Percentiles rank a stretch among this genome's conserved stretches.
These are phyloP conservation scores for Amblyteles armatorius DNA, from an alignment of 2,888 invertebrate genomes.

Conservation along the genomic window DNA sequence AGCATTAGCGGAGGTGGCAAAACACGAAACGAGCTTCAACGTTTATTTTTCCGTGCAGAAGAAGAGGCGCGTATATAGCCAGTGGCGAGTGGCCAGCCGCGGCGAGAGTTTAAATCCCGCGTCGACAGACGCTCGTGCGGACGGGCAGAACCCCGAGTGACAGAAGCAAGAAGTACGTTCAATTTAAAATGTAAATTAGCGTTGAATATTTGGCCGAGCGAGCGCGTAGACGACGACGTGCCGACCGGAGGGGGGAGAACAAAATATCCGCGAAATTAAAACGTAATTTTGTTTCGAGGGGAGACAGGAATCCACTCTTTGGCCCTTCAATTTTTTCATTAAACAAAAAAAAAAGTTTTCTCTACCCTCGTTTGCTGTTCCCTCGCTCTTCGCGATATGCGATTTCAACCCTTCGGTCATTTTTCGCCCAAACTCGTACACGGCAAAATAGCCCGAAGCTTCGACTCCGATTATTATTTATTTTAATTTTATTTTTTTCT, in stretches of 20 bases:
- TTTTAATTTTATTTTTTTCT: too few relatives aligned
- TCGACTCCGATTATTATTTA: too few relatives aligned
- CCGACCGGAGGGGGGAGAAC: conserved; percentile 55
- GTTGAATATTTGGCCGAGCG: conserved; percentile 76
- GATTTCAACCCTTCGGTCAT: too few relatives aligned
- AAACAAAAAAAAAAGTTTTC: conserved; percentile 21
- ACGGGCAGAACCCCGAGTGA: conserved; percentile 23
- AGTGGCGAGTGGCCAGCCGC: neutral
- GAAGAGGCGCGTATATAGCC: neutral
- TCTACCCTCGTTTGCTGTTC: conserved; percentile 37
- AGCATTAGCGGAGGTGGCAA: conserved; percentile 19
- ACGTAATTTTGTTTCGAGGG: conserved; percentile 82
- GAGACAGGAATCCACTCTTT: conserved; percentile 56
- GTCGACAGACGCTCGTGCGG: neutral
- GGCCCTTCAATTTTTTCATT: conserved; percentile 15
- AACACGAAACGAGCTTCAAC: neutral
- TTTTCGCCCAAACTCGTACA: too few relatives aligned
- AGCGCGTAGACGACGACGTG: conserved; percentile 72
- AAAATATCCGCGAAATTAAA: conserved; percentile 83
- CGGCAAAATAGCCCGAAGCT: too few relatives aligned
- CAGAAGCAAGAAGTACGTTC: conserved; percentile 76
- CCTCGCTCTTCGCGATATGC: neutral
- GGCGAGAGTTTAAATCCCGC: conserved; percentile 28
- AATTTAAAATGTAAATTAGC: conserved; percentile 83
- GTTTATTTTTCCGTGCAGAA: conserved; percentile 9